A percentile compares a stretch with the other conserved stretches of the same genome.
These are phyloP conservation scores for Gymnothorax javanicus DNA, from an alignment of 2,797 vertebrate species.

Conservation along the genomic window DNA sequence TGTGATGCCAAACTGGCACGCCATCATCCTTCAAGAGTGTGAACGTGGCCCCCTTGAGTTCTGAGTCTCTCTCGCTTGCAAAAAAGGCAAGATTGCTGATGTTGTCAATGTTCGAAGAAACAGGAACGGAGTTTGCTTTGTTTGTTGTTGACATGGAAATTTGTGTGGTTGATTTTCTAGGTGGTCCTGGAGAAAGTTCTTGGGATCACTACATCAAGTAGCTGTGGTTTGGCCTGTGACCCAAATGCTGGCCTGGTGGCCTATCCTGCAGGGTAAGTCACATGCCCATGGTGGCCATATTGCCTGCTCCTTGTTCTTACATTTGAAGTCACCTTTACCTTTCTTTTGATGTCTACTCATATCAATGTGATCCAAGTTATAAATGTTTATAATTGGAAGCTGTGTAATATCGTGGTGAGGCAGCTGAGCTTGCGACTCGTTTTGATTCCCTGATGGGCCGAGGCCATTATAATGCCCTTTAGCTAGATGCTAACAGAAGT, in stretches of 20 bases:
- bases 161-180: conserved; percentile 58
- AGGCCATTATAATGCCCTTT: not conserved
- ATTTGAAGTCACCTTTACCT: not conserved
- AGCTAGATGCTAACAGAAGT: not conserved
- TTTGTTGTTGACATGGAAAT: not conserved
- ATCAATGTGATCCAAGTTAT: not conserved
- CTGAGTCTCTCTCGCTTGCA: too few relatives aligned
- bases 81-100: not conserved
- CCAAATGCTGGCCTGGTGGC: conserved; percentile 79
- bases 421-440: not conserved
- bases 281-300: not conserved
- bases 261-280: conserved; percentile 83
- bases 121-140: not conserved
- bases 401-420: not conserved
- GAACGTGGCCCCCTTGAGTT: not conserved
- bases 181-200: conserved; percentile 83
- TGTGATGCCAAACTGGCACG: not conserved
- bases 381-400: not conserved
- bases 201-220: conserved; percentile 77
- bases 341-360: not conserved
- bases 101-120: not conserved
- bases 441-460: not conserved
- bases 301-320: not conserved
- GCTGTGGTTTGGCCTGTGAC: conserved; percentile 80
- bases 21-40: not conserved